Conservation (phyloP, 2,797 vertebrate species). For the Labroides dimidiatus region DNA sequence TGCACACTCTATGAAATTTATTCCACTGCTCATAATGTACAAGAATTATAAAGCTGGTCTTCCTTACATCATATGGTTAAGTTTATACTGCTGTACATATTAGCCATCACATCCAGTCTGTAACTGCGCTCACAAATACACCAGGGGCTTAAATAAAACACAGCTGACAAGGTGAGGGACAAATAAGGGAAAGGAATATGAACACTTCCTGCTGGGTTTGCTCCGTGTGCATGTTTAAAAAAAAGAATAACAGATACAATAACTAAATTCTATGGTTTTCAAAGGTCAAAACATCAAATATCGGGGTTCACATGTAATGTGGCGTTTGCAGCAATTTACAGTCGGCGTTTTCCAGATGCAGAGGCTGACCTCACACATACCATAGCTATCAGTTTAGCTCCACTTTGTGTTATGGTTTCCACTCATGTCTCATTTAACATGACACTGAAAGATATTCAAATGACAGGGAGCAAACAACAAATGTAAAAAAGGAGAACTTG, state of each 20-base stretch:
- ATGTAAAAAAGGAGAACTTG: background rate
- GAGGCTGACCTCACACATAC: constrained; percentile 7
- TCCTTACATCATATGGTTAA: constrained; percentile 43
- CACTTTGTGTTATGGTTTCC: background rate
- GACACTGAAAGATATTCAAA: constrained; percentile 19
- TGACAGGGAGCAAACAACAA: background rate
- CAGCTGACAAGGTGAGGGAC: background rate
- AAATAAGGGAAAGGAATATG: constrained; percentile 12
- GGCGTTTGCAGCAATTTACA: constrained; percentile 4
- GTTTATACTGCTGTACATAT: constrained; percentile 53
- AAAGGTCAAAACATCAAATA: constrained; percentile 3
- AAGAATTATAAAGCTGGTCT: constrained; percentile 67
- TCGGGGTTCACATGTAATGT: constrained; percentile 4
- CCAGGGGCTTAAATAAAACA: constrained; percentile 51
- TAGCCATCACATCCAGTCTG: constrained; percentile 17
- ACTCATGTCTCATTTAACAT: background rate
- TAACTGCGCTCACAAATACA: constrained; percentile 45
- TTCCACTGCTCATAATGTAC: constrained; percentile 71
- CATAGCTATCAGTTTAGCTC: background rate
- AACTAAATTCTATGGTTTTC: constrained; percentile 28
- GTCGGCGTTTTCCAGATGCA: constrained; percentile 4
- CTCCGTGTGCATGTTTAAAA: constrained; percentile 4
- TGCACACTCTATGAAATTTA: constrained; percentile 70
- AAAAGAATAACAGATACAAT: background rate
- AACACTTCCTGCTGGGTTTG: constrained; percentile 20